phyloP scores from a whole-genome alignment of 2,113 vertebrate species.

The Chlorodrepanis virens region DNA sequence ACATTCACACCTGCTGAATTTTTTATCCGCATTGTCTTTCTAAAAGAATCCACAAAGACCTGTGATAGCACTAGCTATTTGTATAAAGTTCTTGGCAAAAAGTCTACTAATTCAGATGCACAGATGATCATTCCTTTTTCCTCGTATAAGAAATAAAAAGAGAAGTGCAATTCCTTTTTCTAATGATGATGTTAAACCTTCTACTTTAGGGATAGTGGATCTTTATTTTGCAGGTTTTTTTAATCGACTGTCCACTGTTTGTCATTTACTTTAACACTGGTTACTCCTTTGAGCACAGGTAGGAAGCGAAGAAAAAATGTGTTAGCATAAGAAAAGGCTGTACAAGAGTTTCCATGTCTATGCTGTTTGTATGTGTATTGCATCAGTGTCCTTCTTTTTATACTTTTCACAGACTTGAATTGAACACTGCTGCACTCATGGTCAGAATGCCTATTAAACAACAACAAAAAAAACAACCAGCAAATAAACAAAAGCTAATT shows the following conservation, averaged over 20 bases:
- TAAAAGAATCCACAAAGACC: background rate
- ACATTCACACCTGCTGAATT: background rate
- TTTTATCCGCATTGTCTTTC: background rate
- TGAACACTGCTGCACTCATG: fast-evolving
- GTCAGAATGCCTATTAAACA: background rate
- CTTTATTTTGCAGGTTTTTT: background rate
- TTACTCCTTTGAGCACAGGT: background rate
- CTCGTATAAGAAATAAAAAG: background rate
- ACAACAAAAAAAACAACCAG: background rate
- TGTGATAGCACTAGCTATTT: background rate
- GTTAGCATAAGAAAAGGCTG: background rate
- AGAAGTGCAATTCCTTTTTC: background rate
- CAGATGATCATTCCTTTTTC: background rate
- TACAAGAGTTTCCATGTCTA: background rate
- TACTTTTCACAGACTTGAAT: background rate
- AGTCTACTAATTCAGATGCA: background rate
- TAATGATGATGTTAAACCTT: background rate
- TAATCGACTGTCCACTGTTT: background rate
- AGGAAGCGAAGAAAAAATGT: background rate
- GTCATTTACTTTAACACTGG: background rate
- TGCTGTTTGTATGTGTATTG: background rate
- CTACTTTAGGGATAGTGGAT: background rate
- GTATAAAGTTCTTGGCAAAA: background rate
- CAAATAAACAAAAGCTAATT: background rate
- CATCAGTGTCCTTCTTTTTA: background rate